Conservation (phyloP, 2,797 vertebrate species). For the Channallabes apus region DNA sequence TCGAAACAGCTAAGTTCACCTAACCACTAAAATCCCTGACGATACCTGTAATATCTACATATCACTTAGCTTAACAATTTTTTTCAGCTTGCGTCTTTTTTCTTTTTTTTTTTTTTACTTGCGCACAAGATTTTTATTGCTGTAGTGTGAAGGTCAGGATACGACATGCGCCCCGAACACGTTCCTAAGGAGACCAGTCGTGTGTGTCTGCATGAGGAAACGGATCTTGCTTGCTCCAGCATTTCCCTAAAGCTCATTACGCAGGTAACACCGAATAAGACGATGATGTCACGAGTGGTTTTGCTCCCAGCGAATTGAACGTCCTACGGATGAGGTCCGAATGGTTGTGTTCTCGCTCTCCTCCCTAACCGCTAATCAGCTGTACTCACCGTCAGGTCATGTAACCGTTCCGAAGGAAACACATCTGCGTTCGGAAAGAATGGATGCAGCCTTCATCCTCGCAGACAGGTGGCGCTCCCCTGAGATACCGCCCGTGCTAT, state of each 20-base stretch:
- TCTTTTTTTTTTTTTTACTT: too few relatives aligned
- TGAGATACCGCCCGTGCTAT: neutral
- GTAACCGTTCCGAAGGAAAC: neutral
- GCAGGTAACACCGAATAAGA: neutral
- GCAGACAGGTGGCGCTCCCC: conserved; percentile 27
- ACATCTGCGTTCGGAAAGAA: neutral
- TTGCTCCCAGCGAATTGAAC: conserved; percentile 15
- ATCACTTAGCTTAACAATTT: conserved; percentile 4
- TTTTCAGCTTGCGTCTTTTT: neutral
- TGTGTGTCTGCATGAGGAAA: neutral
- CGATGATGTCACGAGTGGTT: neutral
- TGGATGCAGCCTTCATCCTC: neutral
- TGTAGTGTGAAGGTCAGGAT: neutral
- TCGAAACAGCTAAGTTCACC: conserved; percentile 6
- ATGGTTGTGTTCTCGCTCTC: neutral
- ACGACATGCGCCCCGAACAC: neutral
- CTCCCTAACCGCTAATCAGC: neutral
- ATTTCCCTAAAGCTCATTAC: neutral
- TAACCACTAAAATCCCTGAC: conserved; percentile 14
- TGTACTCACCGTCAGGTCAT: too few relatives aligned
- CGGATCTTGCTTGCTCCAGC: neutral
- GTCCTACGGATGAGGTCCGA: neutral
- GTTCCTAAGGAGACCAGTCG: neutral
- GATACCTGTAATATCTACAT: conserved; percentile 24
- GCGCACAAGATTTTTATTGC: neutral